Conservation (phyloP, 1,140 invertebrate genomes). For the Ceratoteleas bidentatus region DNA sequence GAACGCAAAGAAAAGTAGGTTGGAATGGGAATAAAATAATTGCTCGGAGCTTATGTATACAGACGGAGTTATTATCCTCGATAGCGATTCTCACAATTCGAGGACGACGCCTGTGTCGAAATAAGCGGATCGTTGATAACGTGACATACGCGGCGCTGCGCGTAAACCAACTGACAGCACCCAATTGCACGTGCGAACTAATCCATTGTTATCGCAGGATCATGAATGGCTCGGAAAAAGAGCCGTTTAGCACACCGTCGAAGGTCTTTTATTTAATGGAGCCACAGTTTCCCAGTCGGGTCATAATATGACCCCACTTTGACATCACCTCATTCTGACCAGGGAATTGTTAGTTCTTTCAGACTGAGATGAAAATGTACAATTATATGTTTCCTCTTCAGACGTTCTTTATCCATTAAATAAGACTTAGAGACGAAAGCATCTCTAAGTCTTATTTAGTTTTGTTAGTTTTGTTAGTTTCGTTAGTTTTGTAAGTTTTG, state of each 20-base stretch:
- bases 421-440: too few relatives aligned
- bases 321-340: too few relatives aligned
- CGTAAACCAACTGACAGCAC: constrained; percentile 21
- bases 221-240: constrained; percentile 31
- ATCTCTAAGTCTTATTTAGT: too few relatives aligned
- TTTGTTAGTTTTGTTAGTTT: too few relatives aligned
- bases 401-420: too few relatives aligned
- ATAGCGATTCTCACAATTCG: constrained; percentile 33
- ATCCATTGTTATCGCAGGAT: constrained; percentile 45
- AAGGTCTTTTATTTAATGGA: constrained; percentile 15
- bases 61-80: constrained; percentile 10
- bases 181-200: constrained; percentile 51
- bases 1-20: constrained; percentile 47
- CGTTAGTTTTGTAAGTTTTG: too few relatives aligned
- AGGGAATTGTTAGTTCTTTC: too few relatives aligned
- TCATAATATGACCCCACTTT: not conserved
- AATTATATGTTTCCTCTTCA: too few relatives aligned
- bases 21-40: constrained; percentile 31
- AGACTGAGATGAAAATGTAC: too few relatives aligned
- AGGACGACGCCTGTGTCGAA: constrained; percentile 28
- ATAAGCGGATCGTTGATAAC: constrained; percentile 41
- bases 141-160: constrained; percentile 4
- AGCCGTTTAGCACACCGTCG: constrained; percentile 34
- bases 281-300: not conserved
- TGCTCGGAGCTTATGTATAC: constrained; percentile 6